phyloP scores from a whole-genome alignment of 2,797 vertebrate species.

The Chaenodraco wilsoni region DNA sequence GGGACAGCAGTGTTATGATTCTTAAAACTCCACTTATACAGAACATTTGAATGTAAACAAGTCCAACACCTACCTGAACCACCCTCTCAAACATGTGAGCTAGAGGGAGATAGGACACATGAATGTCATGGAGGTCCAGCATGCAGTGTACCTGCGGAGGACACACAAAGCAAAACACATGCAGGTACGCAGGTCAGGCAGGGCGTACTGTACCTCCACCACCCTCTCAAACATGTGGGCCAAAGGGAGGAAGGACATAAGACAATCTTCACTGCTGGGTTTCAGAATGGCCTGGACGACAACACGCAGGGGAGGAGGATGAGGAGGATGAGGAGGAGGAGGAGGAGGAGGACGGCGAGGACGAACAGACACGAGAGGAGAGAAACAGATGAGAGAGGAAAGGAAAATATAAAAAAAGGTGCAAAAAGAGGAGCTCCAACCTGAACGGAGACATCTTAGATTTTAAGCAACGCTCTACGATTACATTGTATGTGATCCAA shows the following conservation, averaged over 20 bases:
- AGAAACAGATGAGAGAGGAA: constrained; percentile 1
- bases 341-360: background rate
- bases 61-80: constrained; percentile 81
- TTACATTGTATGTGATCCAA: background rate
- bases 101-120: constrained; percentile 87
- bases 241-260: constrained; percentile 96
- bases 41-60: constrained; percentile 21
- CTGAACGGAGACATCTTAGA: constrained; percentile 1
- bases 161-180: constrained; percentile 73
- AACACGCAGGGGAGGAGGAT: constrained; percentile 35
- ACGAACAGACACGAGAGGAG: background rate
- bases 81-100: constrained; percentile 88
- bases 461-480: background rate
- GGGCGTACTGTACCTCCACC: constrained; percentile 88
- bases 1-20: background rate
- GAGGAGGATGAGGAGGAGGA: constrained; percentile 1
- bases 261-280: constrained; percentile 82
- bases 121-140: constrained; percentile 80
- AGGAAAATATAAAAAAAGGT: constrained; percentile 6
- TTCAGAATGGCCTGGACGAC: constrained; percentile 65
- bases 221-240: constrained; percentile 96
- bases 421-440: constrained; percentile 22
- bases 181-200: constrained; percentile 53
- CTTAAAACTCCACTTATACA: background rate
- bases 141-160: constrained; percentile 79